phyloP scores from a whole-genome alignment of 1,140 invertebrate species.

The Dinothrombium tinctorium region DNA sequence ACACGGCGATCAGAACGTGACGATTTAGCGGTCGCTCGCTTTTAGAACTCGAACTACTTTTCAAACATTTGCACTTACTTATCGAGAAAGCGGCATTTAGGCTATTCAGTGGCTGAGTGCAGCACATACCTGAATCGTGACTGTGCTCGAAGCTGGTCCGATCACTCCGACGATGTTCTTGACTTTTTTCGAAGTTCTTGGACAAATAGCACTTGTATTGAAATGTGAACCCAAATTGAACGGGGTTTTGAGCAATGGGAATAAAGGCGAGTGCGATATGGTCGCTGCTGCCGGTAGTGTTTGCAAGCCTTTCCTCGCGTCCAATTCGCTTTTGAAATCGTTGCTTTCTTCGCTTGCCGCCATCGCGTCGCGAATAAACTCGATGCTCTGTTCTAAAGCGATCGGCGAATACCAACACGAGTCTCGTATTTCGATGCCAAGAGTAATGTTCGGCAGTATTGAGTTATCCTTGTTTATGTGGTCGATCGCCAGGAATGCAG shows the following conservation, averaged over 20 bases:
- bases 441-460: conserved; percentile 31
- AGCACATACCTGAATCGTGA: conserved; percentile 31
- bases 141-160: conserved; percentile 39
- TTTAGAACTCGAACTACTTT: no score
- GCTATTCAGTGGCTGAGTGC: no score
- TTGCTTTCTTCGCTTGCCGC: conserved; percentile 19
- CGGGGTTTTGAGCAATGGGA: conserved; percentile 1
- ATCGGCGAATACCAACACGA: conserved; percentile 49
- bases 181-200: conserved; percentile 19
- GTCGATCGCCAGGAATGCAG: conserved; percentile 32
- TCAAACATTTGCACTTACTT: no score
- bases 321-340: conserved; percentile 1
- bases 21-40: no score
- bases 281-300: not conserved
- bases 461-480: conserved; percentile 25
- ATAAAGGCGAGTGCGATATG: conserved; percentile 5
- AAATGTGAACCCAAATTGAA: not conserved
- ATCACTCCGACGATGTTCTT: conserved; percentile 38
- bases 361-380: conserved; percentile 44
- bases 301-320: not conserved
- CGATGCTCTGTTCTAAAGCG: conserved; percentile 47
- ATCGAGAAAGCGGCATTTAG: no score
- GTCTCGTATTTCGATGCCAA: conserved; percentile 51
- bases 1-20: no score
- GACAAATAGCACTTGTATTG: conserved; percentile 12